Evolutionary conservation across 2,797 vertebrate species (phyloP), one percentile per base, ranked within the genome.

Genomic region (Phoebastria nigripes): DNA sequence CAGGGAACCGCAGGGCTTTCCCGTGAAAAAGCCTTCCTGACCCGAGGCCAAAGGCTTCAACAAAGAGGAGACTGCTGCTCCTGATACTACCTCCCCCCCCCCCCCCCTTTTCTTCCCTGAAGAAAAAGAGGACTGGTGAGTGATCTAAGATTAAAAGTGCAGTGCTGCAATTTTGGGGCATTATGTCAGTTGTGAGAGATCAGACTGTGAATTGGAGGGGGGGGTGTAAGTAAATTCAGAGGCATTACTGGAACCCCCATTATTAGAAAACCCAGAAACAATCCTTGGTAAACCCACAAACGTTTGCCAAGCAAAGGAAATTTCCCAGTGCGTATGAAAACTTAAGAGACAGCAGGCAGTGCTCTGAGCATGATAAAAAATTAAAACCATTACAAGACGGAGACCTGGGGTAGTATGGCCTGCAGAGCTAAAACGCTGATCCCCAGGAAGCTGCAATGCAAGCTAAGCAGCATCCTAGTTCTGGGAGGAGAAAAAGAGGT

Each of bases 71-170:
- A 79, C 80, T 93, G 84, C 93, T 95, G 65, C 65, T 94, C 82
- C 82, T 58, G 52, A 82, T 92, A 51, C 33, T 87, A 35, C 62
- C 4, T 55, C 0, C 12, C 33, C 12, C n/a, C 16, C 66, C 58
- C 12, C 29, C 12, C n/a, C 16, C 66, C 58, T 66, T 66, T 87
- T 79, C 74, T 91, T 84, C 62, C 74, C 47, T 72, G 77, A 95
- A 92, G 93, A 82, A 88, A 92, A 82, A 83, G 80, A 86, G 49
- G 21, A 37, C 83, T 87, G 42, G 44, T 72, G 62, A 90, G 86
- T 82, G 80, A 96, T 87, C 58, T 79, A 37, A 92, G 88, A 90
- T 92, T 88, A 95, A 97, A 96, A 82, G 86, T 89, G 70, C 65
- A 47, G 70, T n/a, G 44, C 81, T 78, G 37, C 69, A 81, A 25